Evolutionary conservation across 2,113 vertebrate species (phyloP), one percentile per base, ranked within the genome.

Genomic region (Cynocephalus volans): DNA sequence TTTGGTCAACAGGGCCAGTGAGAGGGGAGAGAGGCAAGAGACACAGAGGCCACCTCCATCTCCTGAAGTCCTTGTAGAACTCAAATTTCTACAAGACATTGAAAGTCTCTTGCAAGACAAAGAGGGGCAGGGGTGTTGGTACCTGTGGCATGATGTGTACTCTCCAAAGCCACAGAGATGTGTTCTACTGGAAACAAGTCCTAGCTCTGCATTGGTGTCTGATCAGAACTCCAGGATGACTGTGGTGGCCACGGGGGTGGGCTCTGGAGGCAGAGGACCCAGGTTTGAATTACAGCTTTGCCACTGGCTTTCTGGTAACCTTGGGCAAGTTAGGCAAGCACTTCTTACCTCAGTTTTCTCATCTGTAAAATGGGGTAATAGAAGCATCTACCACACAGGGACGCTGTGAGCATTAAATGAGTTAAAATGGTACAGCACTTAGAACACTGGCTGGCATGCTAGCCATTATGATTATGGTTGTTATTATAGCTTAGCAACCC

Each of bases 241-340:
- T 2, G 18, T 54, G 0, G 1, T 21, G 28, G 48, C 88, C 31
- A 0, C 50, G 0, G 0, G 6, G 4, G 2, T 28, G 60, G 50
- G 26, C 65, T 18, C 67, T 11, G 52, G 50, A 88, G 60, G 69
- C 76, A 19, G 23, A 75, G 2, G 8, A 10, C 12, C 28, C 81
- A 50, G 0, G 6, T 54, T 26, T 23, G 60, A 91, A n/a, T 60
- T 33, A 9, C 28, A 50, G 24, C 69, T 82, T 60, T 56, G 52
- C 28, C 28, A 60, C 52, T 41, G 82, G 33, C 33, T 87, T 87
- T 52, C 52, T 82, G 60, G n/a, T 62, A 76, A 77, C 33, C 54
- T 67, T 6, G 18, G 67, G 48, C 36, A 70, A 65, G 18, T 69
- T n/a, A 48, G 9, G 56, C 41, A 75, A 93, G 54, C 5, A 45